Base-by-base conservation (phyloP, 2,113 vertebrate species). In the Meleagris gallopavo region DNA sequence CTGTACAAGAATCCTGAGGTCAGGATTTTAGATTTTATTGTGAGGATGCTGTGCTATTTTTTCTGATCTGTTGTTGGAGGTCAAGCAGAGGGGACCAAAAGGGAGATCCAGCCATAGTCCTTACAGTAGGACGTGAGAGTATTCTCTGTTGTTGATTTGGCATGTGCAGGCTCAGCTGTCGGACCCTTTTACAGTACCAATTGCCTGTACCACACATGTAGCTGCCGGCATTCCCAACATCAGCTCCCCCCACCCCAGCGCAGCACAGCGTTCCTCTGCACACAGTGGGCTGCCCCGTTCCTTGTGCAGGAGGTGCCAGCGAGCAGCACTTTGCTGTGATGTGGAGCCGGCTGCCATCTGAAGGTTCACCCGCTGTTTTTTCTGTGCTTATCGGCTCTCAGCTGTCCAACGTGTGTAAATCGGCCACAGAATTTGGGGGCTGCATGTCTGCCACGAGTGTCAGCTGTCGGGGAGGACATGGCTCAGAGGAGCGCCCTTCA, bases 231-330 rank as follows among this genome's bases (percentile, higher is more conserved):
- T 62, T 32, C 65, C 20, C 15, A 43, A 14, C 40, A 18, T 21
- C 12, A 8, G 1, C 38, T n/a, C 22, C 60, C 27, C 61, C 24
- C 48, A 50, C 32, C 4, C 9, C 36, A 38, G 52, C 50, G 4
- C 27, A 58, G 72, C 41, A 11, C 3, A 21, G 29, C 1, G 3
- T 34, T 65, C 24, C 34, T 13, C 12, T 55, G 3, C 0, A 0
- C 14, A 5, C 8, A 30, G 4, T 32, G 40, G 75, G 43, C 64
- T 27, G 25, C 40, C 43, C 61, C 48, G 45, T 22, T 45, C 75
- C 69, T n/a, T 73, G 27, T 46, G 50, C 29, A 58, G 38, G 1
- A 52, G 46, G 29, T n/a, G 25, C 20, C 79, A 13, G 61, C 85
- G 18, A 83, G 34, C 40, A 66, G 54, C 30, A 36, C 30, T 54